A percentile compares a stretch with the other conserved stretches of the same genome.
phyloP scores from a whole-genome alignment of 2,888 invertebrate genomes.

The Drosophila macrospina region DNA sequence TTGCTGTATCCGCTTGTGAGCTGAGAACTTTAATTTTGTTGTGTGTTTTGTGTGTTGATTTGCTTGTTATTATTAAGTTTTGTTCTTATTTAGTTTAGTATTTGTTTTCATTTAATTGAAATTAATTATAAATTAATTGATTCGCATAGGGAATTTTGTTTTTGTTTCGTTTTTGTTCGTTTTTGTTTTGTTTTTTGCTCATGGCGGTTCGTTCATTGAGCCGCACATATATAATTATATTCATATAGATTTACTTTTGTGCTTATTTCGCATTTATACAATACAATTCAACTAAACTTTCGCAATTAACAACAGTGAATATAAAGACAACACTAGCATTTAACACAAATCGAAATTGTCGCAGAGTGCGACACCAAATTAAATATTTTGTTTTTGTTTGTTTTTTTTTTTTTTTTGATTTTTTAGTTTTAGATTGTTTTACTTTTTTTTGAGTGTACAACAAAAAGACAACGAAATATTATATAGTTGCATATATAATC shows the following conservation, averaged over 20 bases:
- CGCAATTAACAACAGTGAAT: conserved; percentile 57
- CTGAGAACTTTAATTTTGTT: conserved; percentile 30
- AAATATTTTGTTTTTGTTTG: conserved; percentile 29
- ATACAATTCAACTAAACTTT: conserved; percentile 70
- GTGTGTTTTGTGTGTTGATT: conserved; percentile 39
- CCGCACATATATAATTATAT: conserved; percentile 33
- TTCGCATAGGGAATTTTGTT: conserved; percentile 85
- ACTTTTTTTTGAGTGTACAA: conserved; percentile 34
- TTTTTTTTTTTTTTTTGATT: conserved; percentile 1
- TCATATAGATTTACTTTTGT: conserved; percentile 34
- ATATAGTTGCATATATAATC: conserved; percentile 55
- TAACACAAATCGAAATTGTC: conserved; percentile 62
- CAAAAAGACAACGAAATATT: conserved; percentile 58
- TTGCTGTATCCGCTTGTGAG: conserved; percentile 64
- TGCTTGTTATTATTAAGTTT: conserved; percentile 41
- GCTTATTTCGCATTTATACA: conserved; percentile 32
- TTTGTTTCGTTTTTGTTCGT: conserved; percentile 24
- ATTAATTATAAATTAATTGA: conserved; percentile 86
- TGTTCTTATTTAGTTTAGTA: conserved; percentile 43
- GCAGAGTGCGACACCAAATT: conserved; percentile 53
- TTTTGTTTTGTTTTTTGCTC: conserved; percentile 48
- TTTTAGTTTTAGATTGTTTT: conserved; percentile 3
- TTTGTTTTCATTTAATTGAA: conserved; percentile 75
- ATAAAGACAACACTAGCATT: conserved; percentile 75
- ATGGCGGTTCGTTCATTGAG: conserved; percentile 28